Conservation (phyloP, 2,888 invertebrate species). For the Pelosia muscerda region DNA sequence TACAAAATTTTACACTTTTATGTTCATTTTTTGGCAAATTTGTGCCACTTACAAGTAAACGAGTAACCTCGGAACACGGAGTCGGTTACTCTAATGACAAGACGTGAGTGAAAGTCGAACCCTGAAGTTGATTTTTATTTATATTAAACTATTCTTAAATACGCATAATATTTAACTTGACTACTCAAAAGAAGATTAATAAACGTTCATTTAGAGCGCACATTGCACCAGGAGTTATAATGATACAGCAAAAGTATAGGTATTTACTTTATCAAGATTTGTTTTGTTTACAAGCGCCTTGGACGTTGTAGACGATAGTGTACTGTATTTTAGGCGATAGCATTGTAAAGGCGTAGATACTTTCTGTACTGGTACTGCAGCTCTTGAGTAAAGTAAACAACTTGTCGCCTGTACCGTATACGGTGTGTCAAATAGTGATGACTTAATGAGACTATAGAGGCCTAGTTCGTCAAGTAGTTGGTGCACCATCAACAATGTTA, state of each 20-base stretch:
- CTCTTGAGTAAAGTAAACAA: conserved; percentile 69
- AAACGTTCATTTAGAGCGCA: conserved; percentile 40
- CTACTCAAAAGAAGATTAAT: conserved; percentile 18
- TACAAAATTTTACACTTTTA: conserved; percentile 28
- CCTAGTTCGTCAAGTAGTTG: conserved; percentile 47
- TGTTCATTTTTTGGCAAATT: conserved; percentile 48
- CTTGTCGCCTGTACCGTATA: conserved; percentile 52
- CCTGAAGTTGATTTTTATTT: conserved; percentile 63
- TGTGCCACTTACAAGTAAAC: conserved; percentile 58
- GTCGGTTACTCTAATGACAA: conserved; percentile 71
- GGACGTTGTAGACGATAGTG: conserved; percentile 39
- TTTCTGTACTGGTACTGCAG: conserved; percentile 57
- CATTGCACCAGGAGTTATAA: conserved; percentile 14
- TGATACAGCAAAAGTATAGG: conserved; percentile 53
- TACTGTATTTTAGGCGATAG: conserved; percentile 40
- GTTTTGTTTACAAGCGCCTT: conserved; percentile 51
- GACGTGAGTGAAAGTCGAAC: conserved; percentile 80
- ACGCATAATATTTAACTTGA: conserved; percentile 54
- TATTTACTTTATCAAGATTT: conserved; percentile 62
- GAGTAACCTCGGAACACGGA: conserved; percentile 58
- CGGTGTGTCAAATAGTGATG: conserved; percentile 62
- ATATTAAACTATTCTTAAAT: conserved; percentile 67
- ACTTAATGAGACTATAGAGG: conserved; percentile 33
- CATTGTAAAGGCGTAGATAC: conserved; percentile 53
- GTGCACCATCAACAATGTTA: conserved; percentile 55